Percentiles rank a stretch among this genome's conserved stretches.
phyloP scores from a whole-genome alignment of 2,888 invertebrate species.

The Liodrosophila aerea region DNA sequence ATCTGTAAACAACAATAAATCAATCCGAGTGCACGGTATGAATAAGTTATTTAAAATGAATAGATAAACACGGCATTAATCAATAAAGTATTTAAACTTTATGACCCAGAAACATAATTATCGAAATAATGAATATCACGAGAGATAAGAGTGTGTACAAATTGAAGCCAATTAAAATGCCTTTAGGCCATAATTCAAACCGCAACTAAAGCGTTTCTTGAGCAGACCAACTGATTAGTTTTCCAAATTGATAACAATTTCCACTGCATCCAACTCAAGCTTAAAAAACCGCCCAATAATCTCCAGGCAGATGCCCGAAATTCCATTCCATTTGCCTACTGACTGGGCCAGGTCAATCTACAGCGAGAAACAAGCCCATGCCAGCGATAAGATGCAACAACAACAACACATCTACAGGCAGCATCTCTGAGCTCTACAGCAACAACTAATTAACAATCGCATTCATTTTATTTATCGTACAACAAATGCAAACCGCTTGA shows the following conservation, averaged over 20 bases:
- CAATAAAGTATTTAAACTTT: too few relatives aligned
- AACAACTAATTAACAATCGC: constrained; percentile 78
- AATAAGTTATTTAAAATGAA: too few relatives aligned
- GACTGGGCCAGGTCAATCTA: constrained; percentile 50
- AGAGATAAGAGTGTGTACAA: too few relatives aligned
- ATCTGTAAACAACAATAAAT: constrained; percentile 21
- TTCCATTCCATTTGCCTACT: constrained; percentile 59
- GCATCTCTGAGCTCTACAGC: constrained; percentile 41
- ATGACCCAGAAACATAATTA: too few relatives aligned
- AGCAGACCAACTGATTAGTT: constrained; percentile 10
- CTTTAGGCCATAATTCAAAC: not conserved
- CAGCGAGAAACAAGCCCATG: constrained; percentile 59
- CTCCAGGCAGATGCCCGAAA: constrained; percentile 33
- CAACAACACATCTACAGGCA: too few relatives aligned
- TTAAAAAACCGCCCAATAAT: constrained; percentile 38
- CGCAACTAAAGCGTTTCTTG: constrained; percentile 11
- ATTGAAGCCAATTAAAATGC: too few relatives aligned
- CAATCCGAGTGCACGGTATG: not conserved
- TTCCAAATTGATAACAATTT: constrained; percentile 9
- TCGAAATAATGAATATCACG: too few relatives aligned
- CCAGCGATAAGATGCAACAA: constrained; percentile 59
- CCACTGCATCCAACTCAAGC: constrained; percentile 19
- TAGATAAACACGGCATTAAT: too few relatives aligned
- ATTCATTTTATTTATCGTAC: constrained; percentile 76
- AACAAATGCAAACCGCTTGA: constrained; percentile 77